Evolutionary conservation across 2,888 invertebrate genomes (phyloP).

Genomic region (Escarpia spicata): DNA sequence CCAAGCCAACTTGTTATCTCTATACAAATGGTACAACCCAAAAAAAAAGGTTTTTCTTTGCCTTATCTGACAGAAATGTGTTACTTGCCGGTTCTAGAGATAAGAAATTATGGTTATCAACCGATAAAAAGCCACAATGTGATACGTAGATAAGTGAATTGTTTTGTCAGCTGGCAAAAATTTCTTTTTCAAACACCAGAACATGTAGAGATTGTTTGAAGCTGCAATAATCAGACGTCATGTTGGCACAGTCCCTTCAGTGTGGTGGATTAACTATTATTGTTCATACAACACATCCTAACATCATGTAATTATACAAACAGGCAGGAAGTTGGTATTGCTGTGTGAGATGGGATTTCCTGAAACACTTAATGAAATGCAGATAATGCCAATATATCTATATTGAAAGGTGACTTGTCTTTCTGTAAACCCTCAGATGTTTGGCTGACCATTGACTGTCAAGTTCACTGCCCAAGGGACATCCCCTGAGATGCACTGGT

Average conservation of each 20-base stretch:
- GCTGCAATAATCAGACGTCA: background rate
- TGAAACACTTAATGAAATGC: background rate
- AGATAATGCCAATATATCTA: background rate
- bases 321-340: background rate
- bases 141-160: background rate
- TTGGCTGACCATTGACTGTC: background rate
- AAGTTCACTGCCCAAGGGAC: background rate
- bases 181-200: background rate
- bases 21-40: background rate
- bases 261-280: background rate
- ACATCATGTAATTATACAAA: background rate
- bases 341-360: background rate
- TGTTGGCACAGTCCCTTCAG: background rate
- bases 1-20: background rate
- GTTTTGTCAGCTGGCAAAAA: background rate
- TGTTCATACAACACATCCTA: background rate
- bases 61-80: constrained; percentile 5
- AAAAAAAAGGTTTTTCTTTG: background rate
- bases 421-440: background rate
- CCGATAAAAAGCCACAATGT: background rate
- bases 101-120: background rate
- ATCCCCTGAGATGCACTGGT: constrained; percentile 2
- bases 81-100: background rate
- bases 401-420: background rate
- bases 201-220: background rate